Base-by-base conservation (phyloP, 2,113 vertebrate species). In the Ailuropoda melanoleuca region DNA sequence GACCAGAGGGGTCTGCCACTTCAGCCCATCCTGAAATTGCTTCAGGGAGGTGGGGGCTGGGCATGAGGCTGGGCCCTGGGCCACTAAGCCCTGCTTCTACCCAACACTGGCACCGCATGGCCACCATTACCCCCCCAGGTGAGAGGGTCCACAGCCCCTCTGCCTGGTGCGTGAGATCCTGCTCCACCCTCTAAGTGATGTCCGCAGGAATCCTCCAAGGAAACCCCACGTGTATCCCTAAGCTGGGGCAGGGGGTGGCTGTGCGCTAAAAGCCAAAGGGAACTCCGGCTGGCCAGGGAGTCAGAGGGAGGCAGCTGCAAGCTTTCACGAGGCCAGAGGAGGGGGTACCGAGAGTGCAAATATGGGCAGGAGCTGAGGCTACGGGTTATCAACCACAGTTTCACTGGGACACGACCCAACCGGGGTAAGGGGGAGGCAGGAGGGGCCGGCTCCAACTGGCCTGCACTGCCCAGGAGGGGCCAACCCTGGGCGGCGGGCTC, bases 321-420 rank as follows among this genome's bases (percentile, higher is more conserved):
- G 48, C 46, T 68, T 93, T 43, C 31, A 81, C 12, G 6, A 62
- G 91, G 74, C 19, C 8, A 2, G 55, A 85, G 75, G 43, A 60
- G 93, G 88, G 93, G 95, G 92, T 64, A 91, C 81, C 0, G 9
- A 88, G 78, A 92, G 72, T 3, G 85, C 87, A 85, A 96, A 94
- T 29, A 93, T 34, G 81, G 43, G 68, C 94, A 4, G 6, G 93
- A 97, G 90, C 74, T 0, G 7, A 97, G 98, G 97, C 68, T 18
- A n/a, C 6, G 39, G 95, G 96, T 55, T 97, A 97, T 93, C 39
- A 39, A 95, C 82, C 58, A 80, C 1, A 90, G 98, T 98, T 98
- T 98, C 98, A 91, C 81, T 98, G 98, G 98, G 98, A 98, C 0
- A 0, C 2, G 4, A 53, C 98, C 98, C 98, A 98, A 98, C 1